Conservation (phyloP, 1,140 invertebrate species). For the Zophobas atratus region DNA sequence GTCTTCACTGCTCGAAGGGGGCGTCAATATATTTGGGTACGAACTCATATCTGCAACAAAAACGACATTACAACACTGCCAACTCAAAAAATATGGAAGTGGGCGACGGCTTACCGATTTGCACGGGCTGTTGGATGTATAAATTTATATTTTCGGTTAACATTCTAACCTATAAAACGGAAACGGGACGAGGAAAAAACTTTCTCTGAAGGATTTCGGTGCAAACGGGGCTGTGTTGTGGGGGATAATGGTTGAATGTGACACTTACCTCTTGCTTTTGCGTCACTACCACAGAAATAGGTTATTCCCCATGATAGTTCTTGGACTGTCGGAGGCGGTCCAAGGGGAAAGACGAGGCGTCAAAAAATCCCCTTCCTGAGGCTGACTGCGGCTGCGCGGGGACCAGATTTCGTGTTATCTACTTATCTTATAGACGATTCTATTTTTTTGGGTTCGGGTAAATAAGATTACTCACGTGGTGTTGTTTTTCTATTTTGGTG, state of each 20-base stretch:
- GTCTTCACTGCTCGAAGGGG: slow-evolving; percentile 62
- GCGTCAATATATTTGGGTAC: slow-evolving; percentile 60
- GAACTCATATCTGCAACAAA: slow-evolving; percentile 59
- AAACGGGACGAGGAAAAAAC: not conserved
- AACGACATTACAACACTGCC: not conserved
- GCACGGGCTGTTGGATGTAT: slow-evolving; percentile 12
- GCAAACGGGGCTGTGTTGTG: not conserved
- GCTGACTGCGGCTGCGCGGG: slow-evolving; percentile 22
- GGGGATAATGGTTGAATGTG: slow-evolving; percentile 30
- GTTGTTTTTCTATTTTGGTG: too few relatives aligned
- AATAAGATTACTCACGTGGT: too few relatives aligned
- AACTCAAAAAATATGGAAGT: not conserved
- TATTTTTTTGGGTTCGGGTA: too few relatives aligned
- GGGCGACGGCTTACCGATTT: slow-evolving; percentile 31
- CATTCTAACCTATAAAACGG: slow-evolving; percentile 42
- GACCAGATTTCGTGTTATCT: not conserved
- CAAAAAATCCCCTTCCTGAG: slow-evolving; percentile 51
- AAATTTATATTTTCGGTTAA: slow-evolving; percentile 30
- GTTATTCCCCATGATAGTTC: slow-evolving; percentile 51
- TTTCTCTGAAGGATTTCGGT: not conserved
- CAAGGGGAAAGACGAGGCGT: slow-evolving; percentile 31
- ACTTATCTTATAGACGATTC: too few relatives aligned
- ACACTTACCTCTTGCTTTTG: slow-evolving; percentile 21
- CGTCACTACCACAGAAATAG: slow-evolving; percentile 38
- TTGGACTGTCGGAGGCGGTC: slow-evolving; percentile 15